These are phyloP conservation scores for Gymnosoma rotundatum DNA, from an alignment of 2,888 invertebrate genomes.

Conservation along the genomic window DNA sequence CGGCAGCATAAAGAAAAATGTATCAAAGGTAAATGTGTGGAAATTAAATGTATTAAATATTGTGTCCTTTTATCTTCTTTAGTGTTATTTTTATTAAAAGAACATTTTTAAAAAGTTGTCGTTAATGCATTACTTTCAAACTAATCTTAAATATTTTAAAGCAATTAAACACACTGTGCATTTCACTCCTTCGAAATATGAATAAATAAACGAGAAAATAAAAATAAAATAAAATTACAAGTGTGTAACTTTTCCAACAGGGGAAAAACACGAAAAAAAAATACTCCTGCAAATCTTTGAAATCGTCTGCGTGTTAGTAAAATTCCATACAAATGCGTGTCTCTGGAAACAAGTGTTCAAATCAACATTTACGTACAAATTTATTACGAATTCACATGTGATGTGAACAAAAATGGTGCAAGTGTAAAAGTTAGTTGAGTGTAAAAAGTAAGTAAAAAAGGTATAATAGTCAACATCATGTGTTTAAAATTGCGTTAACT, in stretches of 20 bases:
- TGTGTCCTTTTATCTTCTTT: no score
- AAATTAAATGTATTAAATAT: no score
- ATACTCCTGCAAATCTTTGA: background rate
- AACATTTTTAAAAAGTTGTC: no score
- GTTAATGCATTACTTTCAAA: background rate
- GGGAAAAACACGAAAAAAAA: background rate
- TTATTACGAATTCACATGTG: background rate
- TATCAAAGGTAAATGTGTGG: no score
- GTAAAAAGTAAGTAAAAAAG: constrained; percentile 14
- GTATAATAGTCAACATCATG: constrained; percentile 36
- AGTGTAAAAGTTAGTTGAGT: constrained; percentile 48
- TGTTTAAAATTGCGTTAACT: constrained; percentile 55
- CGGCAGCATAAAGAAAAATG: background rate
- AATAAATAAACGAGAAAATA: constrained; percentile 10
- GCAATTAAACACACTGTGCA: background rate
- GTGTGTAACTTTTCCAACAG: constrained; percentile 27
- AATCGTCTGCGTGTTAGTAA: constrained; percentile 15
- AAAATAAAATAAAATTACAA: constrained; percentile 7
- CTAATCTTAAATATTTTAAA: background rate
- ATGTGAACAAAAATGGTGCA: background rate
- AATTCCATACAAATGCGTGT: constrained; percentile 26
- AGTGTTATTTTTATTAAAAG: no score
- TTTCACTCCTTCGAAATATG: background rate
- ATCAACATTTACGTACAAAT: background rate
- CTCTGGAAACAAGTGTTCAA: constrained; percentile 21